phyloP scores from a whole-genome alignment of 2,113 vertebrate genomes.

The Arizona elegans region DNA sequence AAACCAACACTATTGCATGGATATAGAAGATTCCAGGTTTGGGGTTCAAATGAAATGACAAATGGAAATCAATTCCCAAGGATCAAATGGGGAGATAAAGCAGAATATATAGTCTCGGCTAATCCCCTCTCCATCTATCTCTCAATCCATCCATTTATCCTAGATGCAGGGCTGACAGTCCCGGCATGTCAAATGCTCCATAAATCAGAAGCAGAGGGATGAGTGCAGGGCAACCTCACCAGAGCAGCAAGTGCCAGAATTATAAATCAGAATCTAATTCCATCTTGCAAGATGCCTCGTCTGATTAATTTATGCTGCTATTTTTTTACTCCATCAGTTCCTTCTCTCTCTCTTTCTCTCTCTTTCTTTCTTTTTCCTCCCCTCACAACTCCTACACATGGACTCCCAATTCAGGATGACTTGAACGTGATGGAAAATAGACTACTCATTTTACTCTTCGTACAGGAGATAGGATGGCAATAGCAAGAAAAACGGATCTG shows the following conservation, averaged over 20 bases:
- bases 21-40: not conserved
- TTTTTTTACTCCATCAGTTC: constrained; percentile 50
- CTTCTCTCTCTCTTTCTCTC: constrained; percentile 23
- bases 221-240: constrained; percentile 45
- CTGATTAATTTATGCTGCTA: constrained; percentile 78
- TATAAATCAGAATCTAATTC: constrained; percentile 79
- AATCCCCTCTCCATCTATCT: not conserved
- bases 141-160: constrained; percentile 34
- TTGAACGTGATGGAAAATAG: not conserved
- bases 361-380: not conserved
- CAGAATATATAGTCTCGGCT: not conserved
- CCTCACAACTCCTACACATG: not conserved
- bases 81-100: not conserved
- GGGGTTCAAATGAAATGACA: constrained; percentile 46
- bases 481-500: too few species aligned
- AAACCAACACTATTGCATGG: not conserved
- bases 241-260: constrained; percentile 60
- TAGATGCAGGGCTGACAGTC: constrained; percentile 26
- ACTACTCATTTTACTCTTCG: not conserved
- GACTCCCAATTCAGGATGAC: not conserved
- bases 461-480: not conserved
- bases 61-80: constrained; percentile 30
- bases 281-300: constrained; percentile 71
- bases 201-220: constrained; percentile 67
- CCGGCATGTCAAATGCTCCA: constrained; percentile 47